Percentiles rank a stretch among this genome's conserved stretches.
Evolutionary conservation across 2,797 vertebrate species (phyloP).

Genomic region (Poeciliopsis paucimaculata): DNA sequence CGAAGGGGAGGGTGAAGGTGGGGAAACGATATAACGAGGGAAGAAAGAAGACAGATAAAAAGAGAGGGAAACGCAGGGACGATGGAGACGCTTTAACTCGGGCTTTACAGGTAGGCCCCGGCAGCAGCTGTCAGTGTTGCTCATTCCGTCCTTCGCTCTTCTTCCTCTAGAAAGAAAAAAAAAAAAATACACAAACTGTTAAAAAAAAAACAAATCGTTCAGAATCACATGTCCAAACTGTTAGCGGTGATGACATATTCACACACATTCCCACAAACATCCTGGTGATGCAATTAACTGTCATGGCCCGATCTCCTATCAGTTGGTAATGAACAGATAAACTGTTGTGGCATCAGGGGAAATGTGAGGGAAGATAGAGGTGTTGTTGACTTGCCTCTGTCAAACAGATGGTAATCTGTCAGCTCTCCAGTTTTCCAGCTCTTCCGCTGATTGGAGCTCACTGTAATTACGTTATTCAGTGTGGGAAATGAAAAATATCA

Average conservation of each 20-base stretch:
- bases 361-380: conserved; percentile 66
- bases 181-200: background rate
- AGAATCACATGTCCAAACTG: conserved; percentile 4
- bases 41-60: conserved; percentile 45
- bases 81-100: conserved; percentile 22
- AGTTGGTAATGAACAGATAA: conserved; percentile 72
- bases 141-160: conserved; percentile 16
- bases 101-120: conserved; percentile 34
- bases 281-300: conserved; percentile 61
- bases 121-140: background rate
- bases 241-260: conserved; percentile 15
- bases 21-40: conserved; percentile 47
- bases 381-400: conserved; percentile 74
- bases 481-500: conserved; percentile 63
- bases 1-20: conserved; percentile 39
- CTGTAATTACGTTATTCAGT: conserved; percentile 69
- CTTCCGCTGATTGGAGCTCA: conserved; percentile 60
- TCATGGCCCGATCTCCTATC: conserved; percentile 51
- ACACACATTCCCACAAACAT: conserved; percentile 18
- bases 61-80: conserved; percentile 18
- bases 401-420: conserved; percentile 70
- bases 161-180: background rate
- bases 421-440: conserved; percentile 59
- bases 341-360: conserved; percentile 62
- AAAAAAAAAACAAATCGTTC: background rate